Evolutionary conservation across 2,113 vertebrate genomes (phyloP).

Genomic region (Ciconia stormi): DNA sequence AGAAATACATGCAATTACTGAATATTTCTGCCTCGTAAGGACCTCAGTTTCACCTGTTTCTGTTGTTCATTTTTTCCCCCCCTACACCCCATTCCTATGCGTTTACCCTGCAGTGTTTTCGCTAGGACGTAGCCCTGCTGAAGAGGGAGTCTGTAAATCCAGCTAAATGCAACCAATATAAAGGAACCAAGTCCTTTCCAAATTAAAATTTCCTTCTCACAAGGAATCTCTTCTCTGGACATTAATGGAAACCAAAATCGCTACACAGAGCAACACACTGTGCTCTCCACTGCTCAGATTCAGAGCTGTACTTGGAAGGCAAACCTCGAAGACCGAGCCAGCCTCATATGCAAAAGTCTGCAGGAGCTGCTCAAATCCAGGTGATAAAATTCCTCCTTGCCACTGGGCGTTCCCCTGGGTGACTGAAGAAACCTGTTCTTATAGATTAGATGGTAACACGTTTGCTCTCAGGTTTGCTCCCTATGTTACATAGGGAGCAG

Average conservation of each 20-base stretch:
- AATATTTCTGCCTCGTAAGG: not conserved
- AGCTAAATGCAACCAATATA: not conserved
- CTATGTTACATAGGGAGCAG: fast-evolving
- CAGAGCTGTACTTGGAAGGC: not conserved
- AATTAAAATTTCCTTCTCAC: not conserved
- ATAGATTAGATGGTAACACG: not conserved
- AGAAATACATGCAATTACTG: not conserved
- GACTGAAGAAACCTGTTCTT: not conserved
- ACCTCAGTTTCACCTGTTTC: not conserved
- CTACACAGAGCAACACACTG: not conserved
- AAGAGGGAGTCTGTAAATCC: not conserved
- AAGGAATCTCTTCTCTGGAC: not conserved
- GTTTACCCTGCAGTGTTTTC: not conserved
- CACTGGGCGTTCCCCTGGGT: not conserved
- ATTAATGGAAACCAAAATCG: not conserved
- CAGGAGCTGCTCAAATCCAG: not conserved
- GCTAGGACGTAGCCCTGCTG: not conserved
- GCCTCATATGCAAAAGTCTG: not conserved
- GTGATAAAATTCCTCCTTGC: not conserved
- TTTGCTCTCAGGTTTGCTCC: not conserved
- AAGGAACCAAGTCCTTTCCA: not conserved
- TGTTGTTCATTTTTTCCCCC: not conserved
- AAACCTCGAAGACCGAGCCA: not conserved
- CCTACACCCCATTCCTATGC: not conserved
- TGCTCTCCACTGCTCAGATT: not conserved